Base-by-base conservation (phyloP, 2,888 invertebrate genomes). In the Homarus gammarus region DNA sequence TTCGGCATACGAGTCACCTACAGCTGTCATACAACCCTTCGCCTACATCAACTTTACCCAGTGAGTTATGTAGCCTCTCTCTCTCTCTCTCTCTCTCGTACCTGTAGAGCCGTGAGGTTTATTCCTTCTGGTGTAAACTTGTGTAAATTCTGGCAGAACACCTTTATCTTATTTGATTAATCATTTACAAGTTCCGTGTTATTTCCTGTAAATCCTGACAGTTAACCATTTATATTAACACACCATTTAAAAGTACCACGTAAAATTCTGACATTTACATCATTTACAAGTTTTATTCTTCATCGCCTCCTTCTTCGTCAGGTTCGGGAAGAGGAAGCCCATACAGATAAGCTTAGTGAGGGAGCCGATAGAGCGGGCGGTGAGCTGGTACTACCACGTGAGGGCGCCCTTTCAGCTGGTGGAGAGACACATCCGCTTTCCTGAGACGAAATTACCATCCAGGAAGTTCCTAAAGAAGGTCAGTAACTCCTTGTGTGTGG, bases 31-130 rank as follows among this genome's bases (percentile, higher is more conserved):
- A 92, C 97, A 98, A 93, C 98, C 98, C 93, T 97, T 98, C 84
- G 97, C 97, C 94, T 97, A 97, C 94, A 97, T 97, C 40, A 97
- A 98, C 94, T 97, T 98, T 93, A 96, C 97, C 77, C 96, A 96
- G 97, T 96, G 94, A 95, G 95, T 31, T 31, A 40, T 27, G 38
- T 27, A 31, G 10, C 22, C 15, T 68, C 8, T 61, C 1, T 0
- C 61, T n/a, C n/a, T 61, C 61, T 22, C 18, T 61, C 18, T 61
- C n/a, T 61, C 61, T 61, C 61, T 0, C 61, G 18, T 61, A 18
- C 61, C 1, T 68, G 12, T 15, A 1, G n/a, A n/a, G n/a, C n/a
- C n/a, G n/a, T n/a, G n/a, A n/a, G n/a, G n/a, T n/a, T n/a, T n/a
- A n/a, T n/a, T n/a, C n/a, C n/a, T n/a, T n/a, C n/a, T n/a, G n/a